These are phyloP conservation scores for Equus przewalskii DNA, from an alignment of 2,113 vertebrate genomes.

Conservation along the genomic window DNA sequence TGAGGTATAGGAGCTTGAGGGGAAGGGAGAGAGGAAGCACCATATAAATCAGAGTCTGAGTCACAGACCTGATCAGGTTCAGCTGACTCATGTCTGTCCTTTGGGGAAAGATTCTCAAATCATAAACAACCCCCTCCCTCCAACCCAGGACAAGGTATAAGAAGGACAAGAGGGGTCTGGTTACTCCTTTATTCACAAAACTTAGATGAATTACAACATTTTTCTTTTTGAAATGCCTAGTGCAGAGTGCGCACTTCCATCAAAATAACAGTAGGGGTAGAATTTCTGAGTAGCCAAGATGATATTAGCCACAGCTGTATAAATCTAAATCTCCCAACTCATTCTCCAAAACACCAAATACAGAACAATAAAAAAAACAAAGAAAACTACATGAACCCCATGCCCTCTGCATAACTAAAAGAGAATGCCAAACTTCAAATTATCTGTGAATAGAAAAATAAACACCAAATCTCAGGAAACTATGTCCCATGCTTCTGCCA, in stretches of 20 bases:
- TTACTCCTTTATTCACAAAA: background rate
- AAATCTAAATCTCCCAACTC: background rate
- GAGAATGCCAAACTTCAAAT: slow-evolving; percentile 4
- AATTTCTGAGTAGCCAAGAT: background rate
- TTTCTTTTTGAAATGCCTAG: background rate
- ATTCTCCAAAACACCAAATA: background rate
- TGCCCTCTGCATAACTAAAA: background rate
- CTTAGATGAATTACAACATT: background rate
- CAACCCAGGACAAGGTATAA: background rate
- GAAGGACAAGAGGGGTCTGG: background rate
- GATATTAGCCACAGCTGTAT: background rate
- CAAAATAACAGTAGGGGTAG: background rate
- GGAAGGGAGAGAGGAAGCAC: background rate
- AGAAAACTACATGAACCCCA: background rate
- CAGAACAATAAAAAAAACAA: background rate
- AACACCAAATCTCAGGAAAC: background rate
- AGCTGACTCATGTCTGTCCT: background rate
- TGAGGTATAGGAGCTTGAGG: background rate
- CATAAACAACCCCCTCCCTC: background rate
- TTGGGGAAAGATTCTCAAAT: background rate
- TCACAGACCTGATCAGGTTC: background rate
- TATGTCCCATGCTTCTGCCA: background rate
- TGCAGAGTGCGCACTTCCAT: background rate
- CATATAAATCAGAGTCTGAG: background rate
- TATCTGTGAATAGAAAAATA: background rate